Conservation (phyloP, 2,888 invertebrate species). For the Xestoiulus laeticollis region DNA sequence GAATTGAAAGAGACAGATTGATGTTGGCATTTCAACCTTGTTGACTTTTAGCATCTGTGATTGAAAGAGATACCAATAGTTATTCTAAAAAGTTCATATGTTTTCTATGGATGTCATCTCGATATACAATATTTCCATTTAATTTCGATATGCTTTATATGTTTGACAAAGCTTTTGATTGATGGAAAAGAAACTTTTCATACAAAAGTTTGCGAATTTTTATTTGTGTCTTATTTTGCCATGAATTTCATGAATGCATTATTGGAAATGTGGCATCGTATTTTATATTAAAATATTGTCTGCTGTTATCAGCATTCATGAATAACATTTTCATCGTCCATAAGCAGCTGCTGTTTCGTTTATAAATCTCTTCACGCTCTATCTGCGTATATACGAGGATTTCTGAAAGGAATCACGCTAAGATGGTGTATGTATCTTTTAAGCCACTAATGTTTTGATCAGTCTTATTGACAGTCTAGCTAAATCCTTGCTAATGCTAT, state of each 20-base stretch:
- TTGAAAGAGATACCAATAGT: no score
- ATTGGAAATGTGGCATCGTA: background rate
- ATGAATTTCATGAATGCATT: background rate
- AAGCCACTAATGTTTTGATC: slow-evolving; percentile 13
- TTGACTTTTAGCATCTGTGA: no score
- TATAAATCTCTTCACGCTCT: background rate
- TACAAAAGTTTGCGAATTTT: background rate
- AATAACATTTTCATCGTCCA: background rate
- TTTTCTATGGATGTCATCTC: no score
- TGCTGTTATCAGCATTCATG: background rate
- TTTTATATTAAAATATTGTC: background rate
- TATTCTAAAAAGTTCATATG: no score
- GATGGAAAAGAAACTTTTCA: no score
- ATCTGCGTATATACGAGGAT: background rate
- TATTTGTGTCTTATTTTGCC: background rate
- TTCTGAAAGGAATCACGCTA: background rate
- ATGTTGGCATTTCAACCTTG: no score
- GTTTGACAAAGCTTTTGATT: no score
- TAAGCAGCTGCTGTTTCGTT: background rate
- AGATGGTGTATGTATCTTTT: background rate
- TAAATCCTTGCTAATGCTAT: slow-evolving; percentile 20
- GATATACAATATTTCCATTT: no score
- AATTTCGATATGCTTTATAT: no score
- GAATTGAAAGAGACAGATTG: no score
- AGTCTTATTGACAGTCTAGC: background rate